Base-by-base conservation (phyloP, 2,888 invertebrate genomes). In the Eristalis arbustorum region DNA sequence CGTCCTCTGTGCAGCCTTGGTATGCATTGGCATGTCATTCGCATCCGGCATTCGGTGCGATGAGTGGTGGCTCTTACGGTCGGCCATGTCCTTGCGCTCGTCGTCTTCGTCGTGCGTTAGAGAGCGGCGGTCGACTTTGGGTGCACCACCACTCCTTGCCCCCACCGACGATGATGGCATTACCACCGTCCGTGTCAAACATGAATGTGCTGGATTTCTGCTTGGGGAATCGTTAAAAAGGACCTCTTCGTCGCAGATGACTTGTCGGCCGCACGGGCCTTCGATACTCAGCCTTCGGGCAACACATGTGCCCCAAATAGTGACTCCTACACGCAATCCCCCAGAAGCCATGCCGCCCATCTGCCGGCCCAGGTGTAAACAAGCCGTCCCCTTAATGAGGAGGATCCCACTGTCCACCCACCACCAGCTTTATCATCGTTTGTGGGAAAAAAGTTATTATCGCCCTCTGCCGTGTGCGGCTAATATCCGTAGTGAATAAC, bases 11-110 rank as follows among this genome's bases (percentile, higher is more conserved):
- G 5, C 23, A 62, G 28, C 31, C 42, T 64, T 31, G 18, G 63
- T 34, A 56, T 73, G 67, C 72, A 69, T 10, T 28, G 34, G 28
- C 49, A 71, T 79, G 62, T 66, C 78, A 75, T 79, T 74, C 66
- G 56, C 75, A 79, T 79, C 57, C 40, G 82, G 22, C 42, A 68
- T 64, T 63, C 42, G 63, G 34, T 63, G 61, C 59, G 64, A 69
- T 59, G 71, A 34, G 37, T 18, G 14, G 61, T 71, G 59, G 42
- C 18, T 61, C 42, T 59, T 10, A 49, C 5, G 18, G 3, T 49
- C 5, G 49, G 8, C 18, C 49, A 49, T 18, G 49, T 49, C 49
- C 49, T 49, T 18, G 49, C n/a, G 8, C 49, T 8, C 49, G 2
- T 49, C 23, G 40, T 74, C 49, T 18, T 2, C 49, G 6, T 49